Evolutionary conservation across 2,797 vertebrate species (phyloP), one percentile per base, ranked within the genome.

Genomic region (Parambassis ranga): DNA sequence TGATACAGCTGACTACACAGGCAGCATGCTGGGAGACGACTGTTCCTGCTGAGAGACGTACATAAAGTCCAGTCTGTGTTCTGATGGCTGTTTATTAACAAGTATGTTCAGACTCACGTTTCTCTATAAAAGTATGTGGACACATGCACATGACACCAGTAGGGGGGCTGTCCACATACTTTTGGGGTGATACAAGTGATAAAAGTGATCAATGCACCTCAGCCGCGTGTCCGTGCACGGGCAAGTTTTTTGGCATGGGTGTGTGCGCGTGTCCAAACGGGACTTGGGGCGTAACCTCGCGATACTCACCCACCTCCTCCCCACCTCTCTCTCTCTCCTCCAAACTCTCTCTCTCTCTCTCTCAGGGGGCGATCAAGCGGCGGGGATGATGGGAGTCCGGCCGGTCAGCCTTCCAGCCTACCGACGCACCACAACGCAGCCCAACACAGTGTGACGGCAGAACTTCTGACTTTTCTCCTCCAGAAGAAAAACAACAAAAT

Each of bases 251-350:
- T 28, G 24, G 5, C 1, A 4, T 10, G 35, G 35, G 6, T 15
- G 14, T 10, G 14, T 20, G 48, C 14, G n/a, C 2, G 24, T 5
- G 14, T 32, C 19, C 23, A 46, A 44, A 65, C 67, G 64, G 24
- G 75, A 81, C 26, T 65, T 48, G 39, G 48, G 71, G 39, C 32
- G 49, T 76, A 79, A 74, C 75, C 77, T 79, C 82, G 80, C 77
- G 77, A 83, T 75, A 72, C 60, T 13, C n/a, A n/a, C n/a, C 33
- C 13, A 67, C 60, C 11, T 44, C 5, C 41, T 18, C 39, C n/a
- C 27, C 10, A 23, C 1, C 18, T 0, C 11, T 1, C 31, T 0
- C 9, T 3, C 13, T 4, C 32, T 5, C 23, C 9, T 38, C 30
- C 32, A 2, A 18, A 3, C 46, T 28, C n/a, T 31, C 46, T 33